Conservation (phyloP, 2,888 invertebrate genomes). For the Archaeoteleia sp. region DNA sequence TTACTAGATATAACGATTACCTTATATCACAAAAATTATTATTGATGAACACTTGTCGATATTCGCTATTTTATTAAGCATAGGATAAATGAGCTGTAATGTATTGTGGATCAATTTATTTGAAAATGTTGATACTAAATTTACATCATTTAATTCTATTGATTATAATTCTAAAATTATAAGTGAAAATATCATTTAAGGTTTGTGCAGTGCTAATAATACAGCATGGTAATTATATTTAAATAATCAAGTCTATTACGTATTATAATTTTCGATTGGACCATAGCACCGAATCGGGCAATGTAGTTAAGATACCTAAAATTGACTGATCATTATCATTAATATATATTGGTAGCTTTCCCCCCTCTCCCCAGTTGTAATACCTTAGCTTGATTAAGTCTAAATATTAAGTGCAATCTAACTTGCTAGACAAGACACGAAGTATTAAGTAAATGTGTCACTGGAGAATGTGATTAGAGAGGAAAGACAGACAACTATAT, state of each 20-base stretch:
- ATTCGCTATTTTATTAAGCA: conserved; percentile 47
- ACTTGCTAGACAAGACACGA: conserved; percentile 61
- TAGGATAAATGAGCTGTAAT: neutral
- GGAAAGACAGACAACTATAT: too few relatives aligned
- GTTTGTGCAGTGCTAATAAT: too few relatives aligned
- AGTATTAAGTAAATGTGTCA: conserved; percentile 54
- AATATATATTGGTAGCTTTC: conserved; percentile 61
- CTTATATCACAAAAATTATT: conserved; percentile 60
- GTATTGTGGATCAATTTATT: too few relatives aligned
- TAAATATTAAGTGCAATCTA: conserved; percentile 72
- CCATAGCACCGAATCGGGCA: too few relatives aligned
- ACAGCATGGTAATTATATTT: too few relatives aligned
- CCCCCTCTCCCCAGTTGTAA: conserved; percentile 33
- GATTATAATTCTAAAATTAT: too few relatives aligned
- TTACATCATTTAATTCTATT: too few relatives aligned
- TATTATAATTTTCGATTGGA: too few relatives aligned
- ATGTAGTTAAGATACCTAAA: conserved; percentile 10
- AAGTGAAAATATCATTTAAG: too few relatives aligned
- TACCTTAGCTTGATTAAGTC: conserved; percentile 65
- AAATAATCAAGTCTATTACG: too few relatives aligned
- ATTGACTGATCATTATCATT: conserved; percentile 52
- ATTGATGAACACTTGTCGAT: conserved; percentile 50
- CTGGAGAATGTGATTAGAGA: conserved; percentile 50
- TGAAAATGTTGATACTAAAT: too few relatives aligned
- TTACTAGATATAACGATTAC: conserved; percentile 64